Conservation (phyloP, 2,888 invertebrate species). For the Drepanosiphum platanoidis region DNA sequence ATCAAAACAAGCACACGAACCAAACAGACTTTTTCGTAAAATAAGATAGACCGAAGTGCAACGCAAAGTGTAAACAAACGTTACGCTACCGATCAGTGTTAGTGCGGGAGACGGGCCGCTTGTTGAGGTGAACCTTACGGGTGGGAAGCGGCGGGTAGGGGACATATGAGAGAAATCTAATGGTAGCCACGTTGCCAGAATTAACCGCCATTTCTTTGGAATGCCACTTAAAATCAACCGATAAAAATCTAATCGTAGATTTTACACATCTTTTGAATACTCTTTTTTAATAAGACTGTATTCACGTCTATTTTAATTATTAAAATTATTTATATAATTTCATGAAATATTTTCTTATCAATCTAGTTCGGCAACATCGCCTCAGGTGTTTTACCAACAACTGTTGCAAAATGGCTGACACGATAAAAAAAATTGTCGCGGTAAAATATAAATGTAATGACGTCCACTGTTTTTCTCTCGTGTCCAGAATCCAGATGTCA, state of each 20-base stretch:
- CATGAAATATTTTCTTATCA: constrained; percentile 27
- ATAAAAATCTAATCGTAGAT: background rate
- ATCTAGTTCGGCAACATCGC: constrained; percentile 28
- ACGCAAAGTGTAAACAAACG: constrained; percentile 62
- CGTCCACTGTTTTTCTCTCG: background rate
- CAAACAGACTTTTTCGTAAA: constrained; percentile 49
- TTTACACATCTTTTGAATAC: background rate
- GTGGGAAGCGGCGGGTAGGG: constrained; percentile 49
- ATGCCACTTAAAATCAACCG: background rate
- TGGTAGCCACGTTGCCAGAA: constrained; percentile 57
- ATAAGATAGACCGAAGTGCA: constrained; percentile 59
- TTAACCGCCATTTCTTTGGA: constrained; percentile 54
- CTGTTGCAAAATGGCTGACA: constrained; percentile 62
- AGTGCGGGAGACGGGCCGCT: constrained; percentile 62
- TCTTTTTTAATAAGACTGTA: background rate
- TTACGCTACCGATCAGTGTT: constrained; percentile 61
- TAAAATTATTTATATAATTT: constrained; percentile 10
- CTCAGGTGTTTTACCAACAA: constrained; percentile 57
- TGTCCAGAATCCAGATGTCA: background rate
- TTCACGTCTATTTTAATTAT: background rate
- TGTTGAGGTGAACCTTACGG: constrained; percentile 59
- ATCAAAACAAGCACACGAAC: constrained; percentile 37
- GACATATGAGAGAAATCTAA: constrained; percentile 61
- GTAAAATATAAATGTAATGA: constrained; percentile 47
- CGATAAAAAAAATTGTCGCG: constrained; percentile 57